Conservation (phyloP, 2,888 invertebrate genomes). For the Linyphia triangularis region DNA sequence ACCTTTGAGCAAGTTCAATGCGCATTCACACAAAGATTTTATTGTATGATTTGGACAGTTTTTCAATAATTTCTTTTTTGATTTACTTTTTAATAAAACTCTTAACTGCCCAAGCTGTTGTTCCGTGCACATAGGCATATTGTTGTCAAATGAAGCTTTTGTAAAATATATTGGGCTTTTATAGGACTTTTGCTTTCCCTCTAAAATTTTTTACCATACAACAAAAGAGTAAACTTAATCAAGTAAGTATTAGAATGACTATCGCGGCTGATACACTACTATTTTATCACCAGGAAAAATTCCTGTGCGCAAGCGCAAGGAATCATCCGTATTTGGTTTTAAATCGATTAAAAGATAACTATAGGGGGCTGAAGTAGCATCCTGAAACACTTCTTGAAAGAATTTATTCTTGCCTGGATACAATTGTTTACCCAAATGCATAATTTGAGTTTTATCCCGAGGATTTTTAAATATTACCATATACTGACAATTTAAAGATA, state of each 20-base stretch:
- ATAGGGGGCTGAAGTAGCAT: slow-evolving; percentile 29
- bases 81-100: slow-evolving; percentile 4
- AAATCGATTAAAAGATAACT: slow-evolving; percentile 51
- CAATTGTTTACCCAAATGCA: slow-evolving; percentile 36
- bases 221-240: background rate
- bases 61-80: background rate
- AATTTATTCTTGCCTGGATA: slow-evolving; percentile 23
- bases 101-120: background rate
- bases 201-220: background rate
- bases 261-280: slow-evolving; percentile 25
- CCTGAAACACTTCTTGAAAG: slow-evolving; percentile 35
- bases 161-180: background rate
- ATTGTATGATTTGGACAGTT: slow-evolving; percentile 2
- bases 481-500: slow-evolving; percentile 40
- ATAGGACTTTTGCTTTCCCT: background rate
- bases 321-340: slow-evolving; percentile 9
- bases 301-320: slow-evolving; percentile 11
- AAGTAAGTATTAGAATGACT: background rate
- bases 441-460: slow-evolving; percentile 31
- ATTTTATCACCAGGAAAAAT: slow-evolving; percentile 22
- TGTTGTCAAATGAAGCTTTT: background rate
- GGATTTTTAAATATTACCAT: slow-evolving; percentile 41
- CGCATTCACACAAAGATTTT: slow-evolving; percentile 48
- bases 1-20: slow-evolving; percentile 15
- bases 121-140: background rate